Evolutionary conservation across 2,113 vertebrate species (phyloP).

Genomic region (Leucopsar rothschildi): DNA sequence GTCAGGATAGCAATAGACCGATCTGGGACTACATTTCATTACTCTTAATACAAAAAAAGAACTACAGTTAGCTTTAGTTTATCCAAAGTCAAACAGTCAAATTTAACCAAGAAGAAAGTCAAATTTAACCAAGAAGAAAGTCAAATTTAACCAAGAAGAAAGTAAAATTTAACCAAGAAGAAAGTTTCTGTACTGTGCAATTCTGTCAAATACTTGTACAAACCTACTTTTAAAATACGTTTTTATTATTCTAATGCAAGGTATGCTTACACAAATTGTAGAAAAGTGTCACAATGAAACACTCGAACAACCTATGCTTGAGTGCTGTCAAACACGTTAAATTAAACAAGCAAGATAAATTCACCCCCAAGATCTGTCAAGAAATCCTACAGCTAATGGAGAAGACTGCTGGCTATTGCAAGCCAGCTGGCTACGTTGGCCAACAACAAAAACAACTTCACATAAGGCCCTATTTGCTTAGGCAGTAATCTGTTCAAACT

Average conservation of each 20-base stretch:
- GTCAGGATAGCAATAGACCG: background rate
- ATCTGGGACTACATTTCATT: background rate
- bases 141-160: background rate
- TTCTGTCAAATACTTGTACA: background rate
- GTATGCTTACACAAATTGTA: background rate
- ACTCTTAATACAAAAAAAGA: background rate
- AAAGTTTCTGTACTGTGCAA: background rate
- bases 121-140: background rate
- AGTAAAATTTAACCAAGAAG: background rate
- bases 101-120: background rate
- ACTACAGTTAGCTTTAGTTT: background rate
- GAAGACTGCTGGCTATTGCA: background rate
- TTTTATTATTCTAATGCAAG: background rate
- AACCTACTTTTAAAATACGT: background rate
- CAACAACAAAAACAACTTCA: background rate
- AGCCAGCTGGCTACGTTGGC: rapidly evolving
- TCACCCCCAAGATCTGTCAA: background rate
- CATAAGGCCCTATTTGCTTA: background rate
- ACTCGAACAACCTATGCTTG: background rate
- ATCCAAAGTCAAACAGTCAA: background rate
- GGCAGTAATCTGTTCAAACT: background rate
- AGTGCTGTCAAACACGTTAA: background rate
- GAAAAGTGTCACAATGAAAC: background rate
- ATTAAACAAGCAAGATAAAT: background rate
- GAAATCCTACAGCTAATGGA: background rate